A percentile compares a stretch with the other conserved stretches of the same genome.
These are phyloP conservation scores for Nasonia oneida DNA, from an alignment of 2,888 invertebrate species.

Conservation along the genomic window DNA sequence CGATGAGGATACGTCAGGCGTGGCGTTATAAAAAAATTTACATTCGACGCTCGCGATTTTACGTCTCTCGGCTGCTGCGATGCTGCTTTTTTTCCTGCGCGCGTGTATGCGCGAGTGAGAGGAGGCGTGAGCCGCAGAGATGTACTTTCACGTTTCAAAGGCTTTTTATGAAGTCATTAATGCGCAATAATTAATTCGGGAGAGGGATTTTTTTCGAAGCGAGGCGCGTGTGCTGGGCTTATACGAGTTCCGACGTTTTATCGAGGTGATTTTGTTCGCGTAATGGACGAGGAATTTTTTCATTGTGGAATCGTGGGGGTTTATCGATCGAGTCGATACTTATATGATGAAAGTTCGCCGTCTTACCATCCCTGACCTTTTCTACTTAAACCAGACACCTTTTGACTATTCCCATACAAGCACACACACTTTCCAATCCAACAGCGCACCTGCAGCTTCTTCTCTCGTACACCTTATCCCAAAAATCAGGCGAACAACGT, in stretches of 20 bases:
- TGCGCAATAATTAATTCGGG: conserved; percentile 36
- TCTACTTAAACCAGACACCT: no score
- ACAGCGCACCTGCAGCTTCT: no score
- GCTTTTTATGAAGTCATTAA: conserved; percentile 51
- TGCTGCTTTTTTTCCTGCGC: neutral
- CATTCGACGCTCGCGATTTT: conserved; percentile 24
- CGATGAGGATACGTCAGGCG: conserved; percentile 48
- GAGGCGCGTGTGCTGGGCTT: neutral
- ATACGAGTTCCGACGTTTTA: neutral
- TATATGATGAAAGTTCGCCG: no score
- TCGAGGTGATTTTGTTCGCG: neutral
- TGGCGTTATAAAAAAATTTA: conserved; percentile 55
- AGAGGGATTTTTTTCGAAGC: neutral
- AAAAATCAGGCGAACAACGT: no score
- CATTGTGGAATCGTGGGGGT: no score
- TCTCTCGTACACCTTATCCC: no score
- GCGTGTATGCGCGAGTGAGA: neutral
- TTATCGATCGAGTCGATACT: no score
- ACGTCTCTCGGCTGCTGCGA: neutral
- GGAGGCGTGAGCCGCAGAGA: neutral
- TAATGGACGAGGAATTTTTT: neutral
- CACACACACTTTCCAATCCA: no score
- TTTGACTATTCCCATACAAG: no score
- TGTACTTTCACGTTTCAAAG: conserved; percentile 27
- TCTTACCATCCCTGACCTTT: no score